A percentile compares a stretch with the other conserved stretches of the same genome.
phyloP scores from a whole-genome alignment of 37 sponge, comb jelly and placozoan species.

The Hexactinellida sp. region DNA sequence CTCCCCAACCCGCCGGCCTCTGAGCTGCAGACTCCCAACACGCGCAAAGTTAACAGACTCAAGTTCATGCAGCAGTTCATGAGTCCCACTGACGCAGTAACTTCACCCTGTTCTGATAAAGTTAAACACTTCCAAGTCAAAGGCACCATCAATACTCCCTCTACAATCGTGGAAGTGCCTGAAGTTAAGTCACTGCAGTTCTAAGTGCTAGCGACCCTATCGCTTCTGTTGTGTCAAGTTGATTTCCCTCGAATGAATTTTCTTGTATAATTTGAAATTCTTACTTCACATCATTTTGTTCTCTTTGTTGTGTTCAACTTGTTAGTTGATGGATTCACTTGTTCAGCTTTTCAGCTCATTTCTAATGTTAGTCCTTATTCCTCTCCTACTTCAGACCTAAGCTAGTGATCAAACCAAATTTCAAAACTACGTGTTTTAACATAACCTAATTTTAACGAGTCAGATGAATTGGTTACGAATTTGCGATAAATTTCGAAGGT shows the following conservation, averaged over 20 bases:
- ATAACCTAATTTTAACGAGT: no score
- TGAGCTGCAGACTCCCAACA: background rate
- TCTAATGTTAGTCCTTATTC: no score
- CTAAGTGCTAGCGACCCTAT: background rate
- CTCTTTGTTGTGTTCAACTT: background rate
- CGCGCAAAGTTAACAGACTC: background rate
- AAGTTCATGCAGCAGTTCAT: conserved; percentile 28
- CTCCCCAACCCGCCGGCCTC: conserved; percentile 13
- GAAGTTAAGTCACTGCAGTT: background rate
- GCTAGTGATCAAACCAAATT: no score
- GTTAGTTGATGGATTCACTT: background rate
- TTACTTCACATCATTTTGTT: background rate
- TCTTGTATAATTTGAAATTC: no score
- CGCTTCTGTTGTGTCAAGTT: background rate
- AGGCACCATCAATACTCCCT: background rate
- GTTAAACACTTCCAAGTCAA: background rate
- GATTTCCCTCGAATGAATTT: no score
- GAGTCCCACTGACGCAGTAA: conserved; percentile 77
- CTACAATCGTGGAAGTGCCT: background rate
- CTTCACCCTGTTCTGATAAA: conserved; percentile 71
- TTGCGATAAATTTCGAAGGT: no score
- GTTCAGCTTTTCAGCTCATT: no score
- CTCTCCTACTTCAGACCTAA: no score
- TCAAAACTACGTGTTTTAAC: no score
- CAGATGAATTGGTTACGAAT: no score